Evolutionary conservation across 2,113 vertebrate genomes (phyloP).

Genomic region (Hassar affinis): DNA sequence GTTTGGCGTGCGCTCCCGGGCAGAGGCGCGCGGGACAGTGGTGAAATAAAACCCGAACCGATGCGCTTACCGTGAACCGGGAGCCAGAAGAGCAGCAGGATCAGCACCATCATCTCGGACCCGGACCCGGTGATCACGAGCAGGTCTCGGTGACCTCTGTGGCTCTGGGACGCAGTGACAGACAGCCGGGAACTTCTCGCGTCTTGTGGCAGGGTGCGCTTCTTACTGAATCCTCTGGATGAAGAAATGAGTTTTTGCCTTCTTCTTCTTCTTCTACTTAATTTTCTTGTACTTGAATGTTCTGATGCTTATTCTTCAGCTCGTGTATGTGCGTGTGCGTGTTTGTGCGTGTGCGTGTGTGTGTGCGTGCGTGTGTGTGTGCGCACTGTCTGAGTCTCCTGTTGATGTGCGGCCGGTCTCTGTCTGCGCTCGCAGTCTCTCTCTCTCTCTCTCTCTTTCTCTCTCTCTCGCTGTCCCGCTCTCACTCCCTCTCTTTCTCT

Average conservation of each 20-base stretch:
- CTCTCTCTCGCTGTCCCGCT: too few relatives aligned
- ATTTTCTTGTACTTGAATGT: too few relatives aligned
- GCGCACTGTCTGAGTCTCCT: constrained; percentile 51
- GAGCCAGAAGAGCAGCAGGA: constrained; percentile 70
- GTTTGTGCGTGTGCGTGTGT: neutral
- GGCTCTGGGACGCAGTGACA: constrained; percentile 52
- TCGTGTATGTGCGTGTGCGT: constrained; percentile 39
- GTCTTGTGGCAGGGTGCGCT: constrained; percentile 36
- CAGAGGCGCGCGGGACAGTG: constrained; percentile 2
- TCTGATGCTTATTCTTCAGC: neutral
- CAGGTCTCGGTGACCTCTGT: constrained; percentile 59
- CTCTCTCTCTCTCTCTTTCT: constrained; percentile 46
- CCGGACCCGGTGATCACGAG: constrained; percentile 36
- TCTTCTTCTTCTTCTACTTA: neutral
- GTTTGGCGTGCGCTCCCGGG: neutral
- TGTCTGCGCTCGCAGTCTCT: constrained; percentile 57
- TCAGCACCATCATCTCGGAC: constrained; percentile 65
- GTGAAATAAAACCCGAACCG: constrained; percentile 41
- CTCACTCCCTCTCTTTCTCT: too few relatives aligned
- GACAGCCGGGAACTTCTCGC: constrained; percentile 63
- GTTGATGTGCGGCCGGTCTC: constrained; percentile 59
- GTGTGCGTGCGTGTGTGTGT: constrained; percentile 42
- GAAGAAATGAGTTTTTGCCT: constrained; percentile 24
- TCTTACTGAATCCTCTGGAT: constrained; percentile 40
- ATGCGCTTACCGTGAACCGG: constrained; percentile 73